phyloP scores from a whole-genome alignment of 2,888 invertebrate species.

The Coleophora flavipennella region DNA sequence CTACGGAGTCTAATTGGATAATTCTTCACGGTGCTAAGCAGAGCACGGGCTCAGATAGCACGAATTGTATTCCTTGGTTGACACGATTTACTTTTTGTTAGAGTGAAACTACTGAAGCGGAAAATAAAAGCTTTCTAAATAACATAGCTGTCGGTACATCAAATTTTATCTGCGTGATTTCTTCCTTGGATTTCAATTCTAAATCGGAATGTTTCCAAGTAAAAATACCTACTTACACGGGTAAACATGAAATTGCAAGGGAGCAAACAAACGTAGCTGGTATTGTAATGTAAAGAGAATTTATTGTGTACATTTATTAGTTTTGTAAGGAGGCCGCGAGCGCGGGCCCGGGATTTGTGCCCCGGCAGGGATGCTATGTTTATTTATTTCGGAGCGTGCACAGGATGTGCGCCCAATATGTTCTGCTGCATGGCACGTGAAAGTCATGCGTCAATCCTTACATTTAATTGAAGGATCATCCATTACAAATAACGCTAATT shows the following conservation, averaged over 20 bases:
- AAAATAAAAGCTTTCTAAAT: conserved; percentile 23
- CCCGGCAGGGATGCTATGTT: conserved; percentile 49
- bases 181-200: conserved; percentile 1
- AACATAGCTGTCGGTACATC: conserved; percentile 5
- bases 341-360: conserved; percentile 47
- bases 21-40: conserved; percentile 51
- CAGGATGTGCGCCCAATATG: conserved; percentile 56
- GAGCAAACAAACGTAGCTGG: conserved; percentile 26
- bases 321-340: conserved; percentile 52
- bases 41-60: conserved; percentile 40
- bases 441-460: conserved; percentile 52
- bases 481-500: conserved; percentile 33
- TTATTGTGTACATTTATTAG: conserved; percentile 63
- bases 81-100: conserved; percentile 37
- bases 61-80: conserved; percentile 26
- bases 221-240: conserved; percentile 1
- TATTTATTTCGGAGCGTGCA: conserved; percentile 52
- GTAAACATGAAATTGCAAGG: conserved; percentile 24
- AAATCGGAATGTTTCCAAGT: conserved; percentile 1
- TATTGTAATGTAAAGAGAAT: conserved; percentile 54
- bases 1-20: conserved; percentile 56
- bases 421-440: conserved; percentile 36
- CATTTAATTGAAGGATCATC: conserved; percentile 43
- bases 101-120: conserved; percentile 27
- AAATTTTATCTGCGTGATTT: conserved; percentile 8